Evolutionary conservation across 2,797 vertebrate species (phyloP).

Genomic region (Clarias fuscus): DNA sequence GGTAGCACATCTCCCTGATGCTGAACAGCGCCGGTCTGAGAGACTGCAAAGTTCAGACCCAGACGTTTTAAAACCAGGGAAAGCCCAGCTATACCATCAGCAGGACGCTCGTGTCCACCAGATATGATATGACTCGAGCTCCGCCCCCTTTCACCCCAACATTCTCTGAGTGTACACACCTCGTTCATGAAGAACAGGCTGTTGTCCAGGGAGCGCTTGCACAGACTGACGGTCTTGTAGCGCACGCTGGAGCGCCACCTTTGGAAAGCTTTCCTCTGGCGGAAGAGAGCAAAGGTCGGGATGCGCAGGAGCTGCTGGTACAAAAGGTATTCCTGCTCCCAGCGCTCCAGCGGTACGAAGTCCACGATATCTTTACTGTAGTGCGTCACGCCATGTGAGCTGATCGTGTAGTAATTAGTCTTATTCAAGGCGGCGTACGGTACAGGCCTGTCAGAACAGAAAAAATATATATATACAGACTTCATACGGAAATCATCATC

Average conservation of each 20-base stretch:
- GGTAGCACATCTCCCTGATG: conserved; percentile 81
- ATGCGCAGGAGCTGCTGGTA: conserved; percentile 74
- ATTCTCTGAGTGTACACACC: conserved; percentile 66
- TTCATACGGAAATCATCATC: neutral
- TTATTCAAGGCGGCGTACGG: conserved; percentile 70
- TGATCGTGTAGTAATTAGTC: conserved; percentile 76
- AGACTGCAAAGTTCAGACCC: conserved; percentile 62
- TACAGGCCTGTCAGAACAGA: conserved; percentile 67
- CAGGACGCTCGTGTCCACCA: too few species aligned
- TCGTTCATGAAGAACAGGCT: conserved; percentile 75
- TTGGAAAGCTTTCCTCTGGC: conserved; percentile 79
- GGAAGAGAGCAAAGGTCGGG: conserved; percentile 80
- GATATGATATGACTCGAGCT: too few species aligned
- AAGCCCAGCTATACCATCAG: too few species aligned
- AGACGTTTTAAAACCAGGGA: too few species aligned
- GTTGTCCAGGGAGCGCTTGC: conserved; percentile 67
- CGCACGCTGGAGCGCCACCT: conserved; percentile 79
- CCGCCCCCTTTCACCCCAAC: too few species aligned
- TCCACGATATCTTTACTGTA: conserved; percentile 60
- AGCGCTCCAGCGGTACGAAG: conserved; percentile 69
- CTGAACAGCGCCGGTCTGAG: conserved; percentile 79
- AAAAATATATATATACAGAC: neutral
- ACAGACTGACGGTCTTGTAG: conserved; percentile 70
- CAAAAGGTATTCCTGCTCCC: conserved; percentile 76
- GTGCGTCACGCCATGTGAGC: conserved; percentile 66